Conservation (phyloP, 2,797 vertebrate genomes). For the Diceros bicornis region DNA sequence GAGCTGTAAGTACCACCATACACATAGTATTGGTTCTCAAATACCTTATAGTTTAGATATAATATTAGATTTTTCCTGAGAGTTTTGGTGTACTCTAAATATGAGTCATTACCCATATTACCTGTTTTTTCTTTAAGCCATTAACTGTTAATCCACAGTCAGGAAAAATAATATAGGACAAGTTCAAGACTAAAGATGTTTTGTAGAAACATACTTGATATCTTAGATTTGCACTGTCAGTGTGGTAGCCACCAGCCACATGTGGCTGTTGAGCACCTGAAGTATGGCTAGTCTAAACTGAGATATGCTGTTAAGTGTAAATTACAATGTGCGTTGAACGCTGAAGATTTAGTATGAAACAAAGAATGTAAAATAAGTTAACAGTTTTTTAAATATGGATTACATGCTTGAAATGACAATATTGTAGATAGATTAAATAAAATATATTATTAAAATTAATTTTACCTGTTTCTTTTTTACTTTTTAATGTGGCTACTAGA, state of each 20-base stretch:
- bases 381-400: not conserved
- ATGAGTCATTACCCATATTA: slow-evolving; percentile 14
- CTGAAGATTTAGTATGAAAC: not conserved
- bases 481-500: slow-evolving; percentile 27
- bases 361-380: not conserved
- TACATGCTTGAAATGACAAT: not conserved
- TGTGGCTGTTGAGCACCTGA: not conserved
- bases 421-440: not conserved
- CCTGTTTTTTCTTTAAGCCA: not conserved
- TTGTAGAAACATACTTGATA: not conserved
- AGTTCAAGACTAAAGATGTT: not conserved
- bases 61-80: not conserved
- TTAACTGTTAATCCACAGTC: not conserved
- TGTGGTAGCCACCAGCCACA: not conserved
- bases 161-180: not conserved
- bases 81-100: not conserved
- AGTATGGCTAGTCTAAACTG: not conserved
- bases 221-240: not conserved
- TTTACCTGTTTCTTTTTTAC: not conserved
- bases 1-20: not conserved
- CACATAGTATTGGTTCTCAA: not conserved
- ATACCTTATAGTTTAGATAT: not conserved
- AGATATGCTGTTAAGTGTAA: not conserved
- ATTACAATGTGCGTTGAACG: not conserved
- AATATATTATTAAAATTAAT: slow-evolving; percentile 32